Percentiles rank a stretch among this genome's conserved stretches.
Conservation (phyloP, 2,113 vertebrate species). For the Melanerpes formicivorus region DNA sequence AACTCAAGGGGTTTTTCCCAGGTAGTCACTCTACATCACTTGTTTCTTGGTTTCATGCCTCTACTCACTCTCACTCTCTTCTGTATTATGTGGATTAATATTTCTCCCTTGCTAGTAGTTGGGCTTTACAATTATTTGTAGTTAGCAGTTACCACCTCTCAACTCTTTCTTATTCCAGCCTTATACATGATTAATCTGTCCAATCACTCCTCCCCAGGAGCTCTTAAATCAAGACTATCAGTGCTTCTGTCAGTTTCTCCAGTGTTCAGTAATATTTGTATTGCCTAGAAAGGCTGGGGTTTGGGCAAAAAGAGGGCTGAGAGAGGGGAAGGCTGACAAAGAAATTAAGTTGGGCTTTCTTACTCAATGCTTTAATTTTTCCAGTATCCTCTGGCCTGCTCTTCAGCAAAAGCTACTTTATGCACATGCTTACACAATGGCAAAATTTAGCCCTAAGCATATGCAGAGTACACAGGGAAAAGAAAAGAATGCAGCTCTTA, state of each 20-base stretch:
- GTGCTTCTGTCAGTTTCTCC: not conserved
- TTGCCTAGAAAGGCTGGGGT: not conserved
- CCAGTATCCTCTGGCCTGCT: not conserved
- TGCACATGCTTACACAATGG: slow-evolving; percentile 29
- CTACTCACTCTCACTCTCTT: not conserved
- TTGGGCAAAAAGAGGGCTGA: not conserved
- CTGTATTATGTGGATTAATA: not conserved
- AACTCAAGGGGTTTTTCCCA: not conserved
- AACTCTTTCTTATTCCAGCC: not conserved
- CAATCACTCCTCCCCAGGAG: not conserved
- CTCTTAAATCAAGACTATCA: not conserved
- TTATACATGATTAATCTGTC: not conserved
- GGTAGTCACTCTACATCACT: not conserved
- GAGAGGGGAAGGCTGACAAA: not conserved
- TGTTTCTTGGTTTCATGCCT: not conserved
- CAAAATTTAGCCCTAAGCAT: slow-evolving; percentile 37
- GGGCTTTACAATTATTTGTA: not conserved
- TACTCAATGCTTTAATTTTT: slow-evolving; percentile 12
- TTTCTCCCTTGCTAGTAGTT: not conserved
- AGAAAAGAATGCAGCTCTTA: slow-evolving; percentile 28
- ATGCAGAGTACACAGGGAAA: slow-evolving; percentile 3
- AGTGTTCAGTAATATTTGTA: not conserved
- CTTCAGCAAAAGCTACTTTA: slow-evolving; percentile 33
- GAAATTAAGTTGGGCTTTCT: not conserved
- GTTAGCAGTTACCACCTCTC: not conserved